A percentile compares a stretch with the other conserved stretches of the same genome.
Evolutionary conservation across 1,140 invertebrate genomes (phyloP).

Genomic region (Pseudomyrmex cubaensis): DNA sequence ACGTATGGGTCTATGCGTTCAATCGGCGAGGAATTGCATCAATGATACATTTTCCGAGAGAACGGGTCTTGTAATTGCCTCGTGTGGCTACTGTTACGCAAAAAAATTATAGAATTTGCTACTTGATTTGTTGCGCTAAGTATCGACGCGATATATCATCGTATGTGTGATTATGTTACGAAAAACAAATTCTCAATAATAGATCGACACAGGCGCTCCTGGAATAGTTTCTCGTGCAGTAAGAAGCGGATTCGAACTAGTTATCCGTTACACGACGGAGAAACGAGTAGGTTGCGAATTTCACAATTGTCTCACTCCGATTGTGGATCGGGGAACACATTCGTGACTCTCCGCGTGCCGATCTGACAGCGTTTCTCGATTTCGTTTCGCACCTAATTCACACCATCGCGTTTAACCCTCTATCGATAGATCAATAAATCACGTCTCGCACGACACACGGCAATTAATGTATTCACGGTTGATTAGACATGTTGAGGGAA

Average conservation of each 20-base stretch:
- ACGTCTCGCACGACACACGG: constrained; percentile 66
- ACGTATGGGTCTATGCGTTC: neutral
- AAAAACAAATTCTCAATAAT: neutral
- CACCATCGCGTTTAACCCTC: neutral
- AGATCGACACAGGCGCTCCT: too few species aligned
- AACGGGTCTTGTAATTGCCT: constrained; percentile 1
- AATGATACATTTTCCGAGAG: neutral
- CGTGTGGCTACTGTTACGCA: neutral
- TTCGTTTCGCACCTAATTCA: constrained; percentile 64
- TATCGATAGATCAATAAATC: constrained; percentile 67
- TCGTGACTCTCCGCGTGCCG: constrained; percentile 24
- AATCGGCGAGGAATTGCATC: constrained; percentile 1
- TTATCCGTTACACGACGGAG: neutral
- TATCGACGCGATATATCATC: too few species aligned
- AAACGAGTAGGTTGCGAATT: constrained; percentile 63
- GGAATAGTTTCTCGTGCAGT: constrained; percentile 2
- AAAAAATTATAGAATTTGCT: neutral
- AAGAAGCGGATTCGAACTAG: constrained; percentile 11
- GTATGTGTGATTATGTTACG: too few species aligned
- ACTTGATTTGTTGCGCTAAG: neutral
- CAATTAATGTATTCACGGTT: constrained; percentile 72
- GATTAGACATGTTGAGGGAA: constrained; percentile 67
- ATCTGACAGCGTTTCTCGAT: constrained; percentile 45
- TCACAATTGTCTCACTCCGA: constrained; percentile 66
- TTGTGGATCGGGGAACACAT: constrained; percentile 24